Conservation (phyloP, 2,113 vertebrate genomes). For the Chaetura pelagica region DNA sequence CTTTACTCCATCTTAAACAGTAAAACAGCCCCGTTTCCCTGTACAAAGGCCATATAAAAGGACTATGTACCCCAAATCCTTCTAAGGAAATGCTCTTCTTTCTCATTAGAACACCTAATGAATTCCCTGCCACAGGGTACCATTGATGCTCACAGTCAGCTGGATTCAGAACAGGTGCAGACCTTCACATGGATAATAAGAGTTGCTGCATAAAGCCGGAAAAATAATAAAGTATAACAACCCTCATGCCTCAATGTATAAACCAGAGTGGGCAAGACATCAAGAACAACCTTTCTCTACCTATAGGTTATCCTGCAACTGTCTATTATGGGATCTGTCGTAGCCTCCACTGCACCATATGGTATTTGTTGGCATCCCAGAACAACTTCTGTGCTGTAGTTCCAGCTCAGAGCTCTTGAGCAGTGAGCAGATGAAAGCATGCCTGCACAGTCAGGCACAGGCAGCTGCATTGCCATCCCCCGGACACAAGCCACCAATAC, state of each 20-base stretch:
- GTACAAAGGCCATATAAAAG: neutral
- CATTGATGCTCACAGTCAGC: neutral
- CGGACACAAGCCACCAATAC: neutral
- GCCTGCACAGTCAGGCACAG: accelerated
- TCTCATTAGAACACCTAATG: neutral
- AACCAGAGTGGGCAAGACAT: neutral
- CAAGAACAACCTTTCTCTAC: neutral
- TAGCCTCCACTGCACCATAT: neutral
- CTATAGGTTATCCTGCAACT: neutral
- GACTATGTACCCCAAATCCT: neutral
- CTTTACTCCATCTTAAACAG: neutral
- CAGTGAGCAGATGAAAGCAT: accelerated
- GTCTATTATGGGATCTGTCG: neutral
- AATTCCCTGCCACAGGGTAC: neutral
- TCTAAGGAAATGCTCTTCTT: neutral
- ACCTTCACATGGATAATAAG: neutral
- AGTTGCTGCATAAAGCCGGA: neutral
- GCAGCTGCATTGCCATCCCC: neutral
- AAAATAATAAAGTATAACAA: neutral
- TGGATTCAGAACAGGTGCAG: neutral
- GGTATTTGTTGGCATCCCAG: neutral
- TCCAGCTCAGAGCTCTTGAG: neutral
- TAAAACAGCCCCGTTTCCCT: neutral
- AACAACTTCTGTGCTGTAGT: accelerated
- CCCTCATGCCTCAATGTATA: neutral